Conservation (phyloP, 2,797 vertebrate genomes). For the Pelochelys cantorii region DNA sequence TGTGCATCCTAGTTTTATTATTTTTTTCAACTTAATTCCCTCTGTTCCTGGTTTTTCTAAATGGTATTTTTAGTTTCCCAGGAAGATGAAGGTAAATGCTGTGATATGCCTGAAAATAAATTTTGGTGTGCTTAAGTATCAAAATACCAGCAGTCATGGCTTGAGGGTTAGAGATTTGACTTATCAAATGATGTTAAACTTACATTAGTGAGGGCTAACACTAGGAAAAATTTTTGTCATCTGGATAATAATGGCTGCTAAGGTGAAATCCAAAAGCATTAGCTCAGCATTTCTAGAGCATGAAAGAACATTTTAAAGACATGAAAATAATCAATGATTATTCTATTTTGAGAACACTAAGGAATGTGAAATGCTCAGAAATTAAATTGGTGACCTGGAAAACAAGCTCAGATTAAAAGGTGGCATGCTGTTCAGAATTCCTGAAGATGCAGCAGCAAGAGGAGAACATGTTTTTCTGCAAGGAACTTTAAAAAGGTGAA, state of each 20-base stretch:
- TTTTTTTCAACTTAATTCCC: background rate
- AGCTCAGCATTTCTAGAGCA: background rate
- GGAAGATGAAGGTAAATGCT: constrained; percentile 23
- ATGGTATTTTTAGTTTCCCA: background rate
- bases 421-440: constrained; percentile 30
- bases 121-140: background rate
- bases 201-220: background rate
- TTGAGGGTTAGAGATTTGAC: constrained; percentile 15
- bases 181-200: background rate
- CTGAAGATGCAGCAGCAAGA: background rate
- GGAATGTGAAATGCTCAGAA: constrained; percentile 53
- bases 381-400: constrained; percentile 45
- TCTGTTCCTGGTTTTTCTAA: background rate
- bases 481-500: constrained; percentile 17
- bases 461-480: background rate
- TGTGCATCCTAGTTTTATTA: constrained; percentile 11
- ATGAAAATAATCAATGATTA: constrained; percentile 57
- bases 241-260: background rate
- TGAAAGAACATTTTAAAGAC: constrained; percentile 40
- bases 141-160: background rate
- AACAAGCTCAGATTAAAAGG: constrained; percentile 46
- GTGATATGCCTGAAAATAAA: background rate
- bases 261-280: constrained; percentile 3
- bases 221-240: constrained; percentile 23
- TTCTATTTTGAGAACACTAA: constrained; percentile 44